A percentile compares a stretch with the other conserved stretches of the same genome.
Conservation (phyloP, 2,888 invertebrate species). For the Rhagophthalmus giganteus region DNA sequence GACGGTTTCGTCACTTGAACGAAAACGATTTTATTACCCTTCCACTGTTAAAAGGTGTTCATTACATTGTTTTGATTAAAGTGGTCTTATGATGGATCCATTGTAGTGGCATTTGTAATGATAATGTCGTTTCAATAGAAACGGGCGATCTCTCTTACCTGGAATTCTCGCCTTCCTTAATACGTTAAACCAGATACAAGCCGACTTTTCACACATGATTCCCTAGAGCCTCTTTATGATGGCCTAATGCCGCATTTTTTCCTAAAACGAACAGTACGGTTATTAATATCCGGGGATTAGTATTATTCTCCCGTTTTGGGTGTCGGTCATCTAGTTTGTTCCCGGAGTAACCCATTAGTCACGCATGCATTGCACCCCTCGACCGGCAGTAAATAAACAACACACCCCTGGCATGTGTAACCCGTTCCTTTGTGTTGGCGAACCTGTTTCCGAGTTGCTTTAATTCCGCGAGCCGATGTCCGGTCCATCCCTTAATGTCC, state of each 20-base stretch:
- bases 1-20: constrained; percentile 2
- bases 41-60: constrained; percentile 33
- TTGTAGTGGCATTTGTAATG: constrained; percentile 46
- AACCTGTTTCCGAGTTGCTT: constrained; percentile 46
- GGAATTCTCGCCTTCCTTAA: constrained; percentile 39
- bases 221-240: constrained; percentile 27
- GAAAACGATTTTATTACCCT: constrained; percentile 1
- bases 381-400: constrained; percentile 50
- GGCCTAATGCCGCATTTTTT: constrained; percentile 1
- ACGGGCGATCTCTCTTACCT: constrained; percentile 39
- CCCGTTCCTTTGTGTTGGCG: constrained; percentile 44
- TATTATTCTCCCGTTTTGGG: constrained; percentile 13
- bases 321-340: constrained; percentile 16
- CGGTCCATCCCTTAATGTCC: constrained; percentile 54
- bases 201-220: constrained; percentile 37
- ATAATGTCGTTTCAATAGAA: constrained; percentile 35
- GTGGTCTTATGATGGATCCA: constrained; percentile 42
- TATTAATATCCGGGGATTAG: constrained; percentile 29
- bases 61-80: constrained; percentile 46
- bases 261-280: constrained; percentile 8
- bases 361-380: constrained; percentile 46
- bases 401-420: constrained; percentile 49
- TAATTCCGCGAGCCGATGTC: constrained; percentile 50
- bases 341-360: constrained; percentile 43
- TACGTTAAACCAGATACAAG: constrained; percentile 46